Percentiles rank a stretch among this genome's conserved stretches.
phyloP scores from a whole-genome alignment of 2,888 invertebrate species.

The Hydriomena furcata region DNA sequence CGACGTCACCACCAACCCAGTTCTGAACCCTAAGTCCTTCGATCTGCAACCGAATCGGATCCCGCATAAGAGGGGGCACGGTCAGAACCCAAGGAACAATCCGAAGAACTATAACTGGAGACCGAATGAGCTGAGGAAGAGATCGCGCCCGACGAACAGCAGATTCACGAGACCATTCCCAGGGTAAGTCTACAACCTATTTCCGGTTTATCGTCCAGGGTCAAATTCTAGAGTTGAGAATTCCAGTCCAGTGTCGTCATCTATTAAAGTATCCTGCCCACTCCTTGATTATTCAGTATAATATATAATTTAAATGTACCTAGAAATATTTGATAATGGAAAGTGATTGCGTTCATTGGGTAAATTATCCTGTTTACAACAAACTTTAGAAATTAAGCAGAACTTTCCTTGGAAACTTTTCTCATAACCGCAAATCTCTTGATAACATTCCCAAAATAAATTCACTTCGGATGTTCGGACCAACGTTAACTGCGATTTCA shows the following conservation, averaged over 20 bases:
- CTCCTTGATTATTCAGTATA: background rate
- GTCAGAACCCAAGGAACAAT: constrained; percentile 40
- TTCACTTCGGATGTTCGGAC: constrained; percentile 11
- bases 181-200: constrained; percentile 53
- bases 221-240: too few relatives aligned
- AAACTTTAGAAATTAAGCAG: constrained; percentile 16
- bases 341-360: background rate
- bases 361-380: background rate
- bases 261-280: too few relatives aligned
- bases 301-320: too few relatives aligned
- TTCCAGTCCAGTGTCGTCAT: too few relatives aligned
- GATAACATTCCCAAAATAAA: constrained; percentile 33
- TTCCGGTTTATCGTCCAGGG: too few relatives aligned
- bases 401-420: constrained; percentile 28
- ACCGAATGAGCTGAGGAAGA: constrained; percentile 61
- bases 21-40: constrained; percentile 63
- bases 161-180: constrained; percentile 72
- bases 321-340: constrained; percentile 15
- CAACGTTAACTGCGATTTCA: constrained; percentile 52
- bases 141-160: constrained; percentile 53
- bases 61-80: constrained; percentile 23
- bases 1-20: constrained; percentile 64
- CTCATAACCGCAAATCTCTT: constrained; percentile 35
- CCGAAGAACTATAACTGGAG: constrained; percentile 45
- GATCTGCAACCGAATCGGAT: constrained; percentile 56